Percentiles rank a stretch among this genome's conserved stretches.
phyloP scores from a whole-genome alignment of 35 echinoderm and acorn worm species.

The Amphiura filiformis region DNA sequence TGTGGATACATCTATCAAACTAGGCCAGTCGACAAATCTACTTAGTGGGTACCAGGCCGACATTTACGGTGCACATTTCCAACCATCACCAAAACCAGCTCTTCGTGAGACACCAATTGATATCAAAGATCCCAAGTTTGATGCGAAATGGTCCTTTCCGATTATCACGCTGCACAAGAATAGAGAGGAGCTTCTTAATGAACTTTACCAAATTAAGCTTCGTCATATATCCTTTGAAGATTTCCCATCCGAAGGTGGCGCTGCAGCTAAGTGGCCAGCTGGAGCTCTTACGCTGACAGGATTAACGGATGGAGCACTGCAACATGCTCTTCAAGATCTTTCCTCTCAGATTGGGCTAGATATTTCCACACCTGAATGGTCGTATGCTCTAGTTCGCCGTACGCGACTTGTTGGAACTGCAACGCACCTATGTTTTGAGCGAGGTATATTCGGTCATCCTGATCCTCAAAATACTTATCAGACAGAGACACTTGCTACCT shows the following conservation, averaged over 20 bases:
- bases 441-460: background rate
- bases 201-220: slow-evolving; percentile 6
- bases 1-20: too few relatives aligned
- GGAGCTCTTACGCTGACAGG: background rate
- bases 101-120: background rate
- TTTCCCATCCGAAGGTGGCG: background rate
- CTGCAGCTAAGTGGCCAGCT: background rate
- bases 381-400: slow-evolving; percentile 4
- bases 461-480: background rate
- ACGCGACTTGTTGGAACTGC: slow-evolving; percentile 9
- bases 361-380: background rate
- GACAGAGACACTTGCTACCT: background rate
- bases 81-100: slow-evolving; percentile 5
- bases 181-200: background rate
- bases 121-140: slow-evolving; percentile 4
- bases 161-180: slow-evolving; percentile 4
- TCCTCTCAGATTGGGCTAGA: slow-evolving; percentile 13
- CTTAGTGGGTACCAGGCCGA: background rate
- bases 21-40: slow-evolving; percentile 8
- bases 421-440: background rate
- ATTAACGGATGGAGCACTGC: background rate
- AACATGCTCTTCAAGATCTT: background rate
- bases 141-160: slow-evolving; percentile 3
- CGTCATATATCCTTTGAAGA: background rate
- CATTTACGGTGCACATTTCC: background rate